Evolutionary conservation across 2,113 vertebrate genomes (phyloP).

Genomic region (Coryphaenoides rupestris): DNA sequence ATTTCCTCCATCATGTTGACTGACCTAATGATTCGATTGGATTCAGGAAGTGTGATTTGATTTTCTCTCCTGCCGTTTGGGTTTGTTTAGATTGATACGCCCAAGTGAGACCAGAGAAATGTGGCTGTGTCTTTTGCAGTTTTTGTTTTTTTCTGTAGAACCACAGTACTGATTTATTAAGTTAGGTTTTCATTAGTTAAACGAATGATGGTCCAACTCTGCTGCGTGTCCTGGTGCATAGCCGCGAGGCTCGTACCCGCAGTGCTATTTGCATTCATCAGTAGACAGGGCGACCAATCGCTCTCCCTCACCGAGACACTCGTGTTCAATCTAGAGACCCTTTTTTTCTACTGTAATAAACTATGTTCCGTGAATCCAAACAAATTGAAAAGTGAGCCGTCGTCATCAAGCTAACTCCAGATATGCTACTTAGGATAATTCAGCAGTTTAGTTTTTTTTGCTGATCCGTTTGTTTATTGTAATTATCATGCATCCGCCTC

Average conservation of each 20-base stretch:
- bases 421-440: constrained; percentile 42
- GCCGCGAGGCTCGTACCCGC: background rate
- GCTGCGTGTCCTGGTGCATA: background rate
- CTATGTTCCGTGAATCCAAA: too few species aligned
- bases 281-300: background rate
- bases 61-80: constrained; percentile 57
- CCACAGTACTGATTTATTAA: constrained; percentile 46
- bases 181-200: constrained; percentile 18
- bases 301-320: constrained; percentile 12
- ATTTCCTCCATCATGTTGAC: constrained; percentile 70
- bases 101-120: constrained; percentile 58
- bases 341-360: background rate
- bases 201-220: constrained; percentile 13
- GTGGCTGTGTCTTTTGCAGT: constrained; percentile 28
- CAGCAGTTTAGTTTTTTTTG: constrained; percentile 24
- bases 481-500: constrained; percentile 21
- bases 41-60: constrained; percentile 69
- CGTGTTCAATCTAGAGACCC: background rate
- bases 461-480: background rate
- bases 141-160: background rate
- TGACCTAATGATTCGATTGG: constrained; percentile 70
- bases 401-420: constrained; percentile 30
- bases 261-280: background rate
- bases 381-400: constrained; percentile 10
- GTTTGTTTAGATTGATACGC: constrained; percentile 46